These are phyloP conservation scores for Tursiops truncatus DNA, from an alignment of 2,113 vertebrate genomes.

Conservation along the genomic window DNA sequence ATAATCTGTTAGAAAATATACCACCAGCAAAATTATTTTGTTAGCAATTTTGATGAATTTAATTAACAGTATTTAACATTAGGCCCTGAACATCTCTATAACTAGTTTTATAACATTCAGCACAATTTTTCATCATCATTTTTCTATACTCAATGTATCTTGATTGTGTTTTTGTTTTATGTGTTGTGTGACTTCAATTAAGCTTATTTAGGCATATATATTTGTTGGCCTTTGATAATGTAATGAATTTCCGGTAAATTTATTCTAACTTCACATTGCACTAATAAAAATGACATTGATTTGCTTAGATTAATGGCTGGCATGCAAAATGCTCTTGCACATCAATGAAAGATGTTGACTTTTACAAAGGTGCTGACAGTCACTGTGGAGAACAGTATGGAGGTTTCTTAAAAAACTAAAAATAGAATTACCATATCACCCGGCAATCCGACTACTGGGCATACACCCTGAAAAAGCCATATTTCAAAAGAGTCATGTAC, in stretches of 20 bases:
- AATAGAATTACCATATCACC: no score
- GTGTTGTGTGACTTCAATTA: constrained; percentile 65
- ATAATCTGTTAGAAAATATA: not conserved
- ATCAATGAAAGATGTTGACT: not conserved
- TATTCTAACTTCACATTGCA: constrained; percentile 34
- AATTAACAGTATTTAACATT: not conserved
- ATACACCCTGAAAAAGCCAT: no score
- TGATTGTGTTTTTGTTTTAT: constrained; percentile 14
- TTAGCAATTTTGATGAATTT: not conserved
- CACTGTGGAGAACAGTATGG: no score
- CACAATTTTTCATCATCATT: constrained; percentile 37
- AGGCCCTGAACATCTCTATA: not conserved
- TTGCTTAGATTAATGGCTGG: constrained; percentile 54
- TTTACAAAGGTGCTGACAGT: not conserved
- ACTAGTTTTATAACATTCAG: not conserved
- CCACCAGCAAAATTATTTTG: not conserved
- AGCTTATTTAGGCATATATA: constrained; percentile 12
- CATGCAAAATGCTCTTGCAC: not conserved
- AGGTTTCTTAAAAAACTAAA: no score
- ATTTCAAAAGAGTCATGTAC: no score
- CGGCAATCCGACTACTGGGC: no score
- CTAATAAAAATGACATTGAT: constrained; percentile 69
- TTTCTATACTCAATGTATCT: not conserved
- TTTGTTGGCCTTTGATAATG: constrained; percentile 13
- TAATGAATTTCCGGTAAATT: constrained; percentile 53